Evolutionary conservation across 2,797 vertebrate genomes (phyloP).

Genomic region (Ctenosaura bakeri): DNA sequence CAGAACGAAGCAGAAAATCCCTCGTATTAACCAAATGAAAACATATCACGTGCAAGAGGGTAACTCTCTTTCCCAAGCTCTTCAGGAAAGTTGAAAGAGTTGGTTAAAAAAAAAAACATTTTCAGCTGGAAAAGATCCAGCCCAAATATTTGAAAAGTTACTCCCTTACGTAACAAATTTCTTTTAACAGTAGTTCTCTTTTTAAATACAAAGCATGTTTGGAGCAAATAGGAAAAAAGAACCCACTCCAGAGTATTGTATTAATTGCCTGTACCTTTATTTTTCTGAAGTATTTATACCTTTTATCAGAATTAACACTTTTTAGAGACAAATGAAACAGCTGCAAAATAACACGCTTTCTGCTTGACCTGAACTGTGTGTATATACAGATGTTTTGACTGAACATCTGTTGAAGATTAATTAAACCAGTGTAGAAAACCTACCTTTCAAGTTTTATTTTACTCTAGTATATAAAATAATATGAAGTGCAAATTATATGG

Average conservation of each 20-base stretch:
- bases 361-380: constrained; percentile 1
- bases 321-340: background rate
- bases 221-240: background rate
- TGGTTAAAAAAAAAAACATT: background rate
- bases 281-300: background rate
- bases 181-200: constrained; percentile 9
- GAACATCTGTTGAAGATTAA: background rate
- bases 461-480: constrained; percentile 15
- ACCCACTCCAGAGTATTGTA: background rate
- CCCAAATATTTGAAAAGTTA: constrained; percentile 17
- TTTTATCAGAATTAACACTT: constrained; percentile 2
- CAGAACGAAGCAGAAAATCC: constrained; percentile 37
- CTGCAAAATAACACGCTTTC: background rate
- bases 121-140: background rate
- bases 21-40: constrained; percentile 38
- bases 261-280: background rate
- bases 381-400: background rate
- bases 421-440: background rate
- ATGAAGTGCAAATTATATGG: constrained; percentile 25
- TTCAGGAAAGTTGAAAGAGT: constrained; percentile 6
- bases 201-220: background rate
- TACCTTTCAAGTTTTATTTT: constrained; percentile 30
- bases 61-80: constrained; percentile 6
- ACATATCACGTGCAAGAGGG: constrained; percentile 13
- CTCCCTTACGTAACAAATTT: background rate